Evolutionary conservation across 1,140 invertebrate species (phyloP), one percentile per base, ranked within the genome.

Genomic region (Fopius arisanus): DNA sequence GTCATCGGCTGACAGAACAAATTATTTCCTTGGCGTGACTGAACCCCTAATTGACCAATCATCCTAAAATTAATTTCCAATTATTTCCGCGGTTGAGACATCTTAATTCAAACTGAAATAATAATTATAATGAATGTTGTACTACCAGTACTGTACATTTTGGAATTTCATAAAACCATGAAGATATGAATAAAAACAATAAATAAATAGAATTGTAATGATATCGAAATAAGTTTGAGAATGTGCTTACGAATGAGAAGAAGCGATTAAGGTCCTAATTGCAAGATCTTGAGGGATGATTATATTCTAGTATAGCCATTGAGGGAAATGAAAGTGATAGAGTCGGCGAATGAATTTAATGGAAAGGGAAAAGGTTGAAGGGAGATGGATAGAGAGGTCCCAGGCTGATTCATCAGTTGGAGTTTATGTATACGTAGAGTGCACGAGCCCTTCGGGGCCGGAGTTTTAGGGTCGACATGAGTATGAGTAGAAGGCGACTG

Each of bases 381-480:
- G 12, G 26, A 21, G 41, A 26, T 19, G 14, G 10, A 14, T 59
- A 51, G 62, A 59, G 26, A 10, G 48, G 65, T 69, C 40, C 43
- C 70, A 63, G 75, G 75, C 75, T 79, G 77, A 82, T 81, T 80
- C 81, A 81, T 82, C 78, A 80, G 73, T 51, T 21, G 3, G 54
- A 26, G 21, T 59, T 59, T 59, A 59, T 54, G 21, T 54, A 54
- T 59, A 23, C 54, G 66, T 71, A 40, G 54, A 73, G 31, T 31
- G 72, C 80, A 80, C 75, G 83, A 85, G 82, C 79, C 83, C 82
- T 86, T 81, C 74, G 84, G 80, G 84, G 82, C 72, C 76, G 65
- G 37, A 79, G 80, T 83, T 59, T 59, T 59, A 59, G 54, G 54
- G 84, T 87, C 84, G 83, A 83, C 81, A 83, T 79, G 78, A 78